Evolutionary conservation across 2,797 vertebrate genomes (phyloP), one percentile per base, ranked within the genome.

Genomic region (Cynopterus sphinx): DNA sequence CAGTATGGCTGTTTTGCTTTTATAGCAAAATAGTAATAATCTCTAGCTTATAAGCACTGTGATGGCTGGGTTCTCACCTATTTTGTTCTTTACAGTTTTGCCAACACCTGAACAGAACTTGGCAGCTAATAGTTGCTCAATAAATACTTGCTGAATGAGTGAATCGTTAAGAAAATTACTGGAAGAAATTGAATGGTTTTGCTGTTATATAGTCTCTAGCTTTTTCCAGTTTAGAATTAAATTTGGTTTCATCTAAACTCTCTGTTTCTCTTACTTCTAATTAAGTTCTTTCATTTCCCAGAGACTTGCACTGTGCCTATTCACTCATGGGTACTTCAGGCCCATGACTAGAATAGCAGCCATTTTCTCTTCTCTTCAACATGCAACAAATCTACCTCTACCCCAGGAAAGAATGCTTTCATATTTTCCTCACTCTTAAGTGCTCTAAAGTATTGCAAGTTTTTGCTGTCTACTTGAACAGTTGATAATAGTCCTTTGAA

Each of bases 401-500:
- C 19, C 31, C 12, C 33, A 57, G 51, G 88, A 96, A 97, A 91
- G 92, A 96, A 97, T 92, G 77, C 91, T 96, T 81, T 89, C 81
- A n/a, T 67, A 65, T 73, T 94, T 87, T 94, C 96, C 92, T 98
- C 89, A 82, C 75, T 87, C 82, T 95, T 90, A 39, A 97, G 94
- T 94, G 91, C 96, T 91, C 96, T 95, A 96, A 97, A 96, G 96
- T 95, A 96, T 94, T 91, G 74, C 28, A 19, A 94, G 92, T 63
- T 95, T 98, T 92, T 98, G 91, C 98, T 97, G 87, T 97, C 96
- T 96, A 97, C 97, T 98, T 98, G 91, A 98, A 93, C 75, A 98
- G 97, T 88, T 97, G 94, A 95, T 98, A 98, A 96, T 95, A 94
- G 68, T 97, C 89, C 98, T 98, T 98, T 98, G 98, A 98, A 98